A percentile compares a stretch with the other conserved stretches of the same genome.
These are phyloP conservation scores for Ectemnius cavifrons DNA, from an alignment of 2,888 invertebrate species.

Conservation along the genomic window DNA sequence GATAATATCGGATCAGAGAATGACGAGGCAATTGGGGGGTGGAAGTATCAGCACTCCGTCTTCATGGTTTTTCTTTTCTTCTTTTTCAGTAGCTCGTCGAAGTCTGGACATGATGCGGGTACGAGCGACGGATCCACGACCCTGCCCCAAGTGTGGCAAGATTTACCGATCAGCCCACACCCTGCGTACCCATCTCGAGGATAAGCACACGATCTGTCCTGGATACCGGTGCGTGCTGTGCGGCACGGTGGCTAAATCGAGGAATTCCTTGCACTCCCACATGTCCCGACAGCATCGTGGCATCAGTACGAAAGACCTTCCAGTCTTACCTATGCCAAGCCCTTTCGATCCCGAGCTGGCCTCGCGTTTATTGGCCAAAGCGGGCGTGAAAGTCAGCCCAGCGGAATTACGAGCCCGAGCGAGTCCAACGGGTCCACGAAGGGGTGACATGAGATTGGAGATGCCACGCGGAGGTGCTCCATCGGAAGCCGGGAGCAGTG, in stretches of 20 bases:
- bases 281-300: slow-evolving; percentile 96
- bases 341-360: slow-evolving; percentile 95
- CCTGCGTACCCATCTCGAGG: slow-evolving; percentile 92
- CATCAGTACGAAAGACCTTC: slow-evolving; percentile 94
- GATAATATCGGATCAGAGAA: not conserved
- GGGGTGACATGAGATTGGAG: slow-evolving; percentile 88
- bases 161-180: slow-evolving; percentile 96
- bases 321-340: slow-evolving; percentile 94
- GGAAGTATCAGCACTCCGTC: not conserved
- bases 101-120: slow-evolving; percentile 92
- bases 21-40: not conserved
- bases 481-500: slow-evolving; percentile 85
- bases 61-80: slow-evolving; percentile 46
- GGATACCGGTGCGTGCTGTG: slow-evolving; percentile 95
- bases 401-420: slow-evolving; percentile 91
- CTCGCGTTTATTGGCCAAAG: slow-evolving; percentile 88
- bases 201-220: slow-evolving; percentile 95
- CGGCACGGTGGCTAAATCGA: slow-evolving; percentile 94
- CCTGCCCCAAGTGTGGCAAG: slow-evolving; percentile 95
- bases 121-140: slow-evolving; percentile 93
- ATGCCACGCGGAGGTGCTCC: slow-evolving; percentile 84
- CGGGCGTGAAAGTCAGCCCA: slow-evolving; percentile 91
- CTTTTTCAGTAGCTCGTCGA: slow-evolving; percentile 79
- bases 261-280: slow-evolving; percentile 95
- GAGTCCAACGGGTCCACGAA: slow-evolving; percentile 90